phyloP scores from a whole-genome alignment of 2,113 vertebrate species.

The Hirundichthys speculiger region DNA sequence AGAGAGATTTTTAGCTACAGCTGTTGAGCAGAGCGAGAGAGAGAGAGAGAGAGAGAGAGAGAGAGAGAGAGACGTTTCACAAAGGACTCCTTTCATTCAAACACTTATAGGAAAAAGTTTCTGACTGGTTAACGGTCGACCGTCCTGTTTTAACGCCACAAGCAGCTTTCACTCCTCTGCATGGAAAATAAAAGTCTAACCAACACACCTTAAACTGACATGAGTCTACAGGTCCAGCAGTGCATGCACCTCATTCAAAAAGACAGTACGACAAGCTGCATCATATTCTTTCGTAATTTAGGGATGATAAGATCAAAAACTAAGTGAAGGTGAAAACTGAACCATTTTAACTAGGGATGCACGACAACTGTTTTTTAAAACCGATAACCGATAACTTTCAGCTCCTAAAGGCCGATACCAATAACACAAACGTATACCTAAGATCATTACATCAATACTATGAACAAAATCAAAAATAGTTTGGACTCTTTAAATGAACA shows the following conservation, averaged over 20 bases:
- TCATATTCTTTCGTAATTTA: neutral
- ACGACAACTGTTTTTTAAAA: too few relatives aligned
- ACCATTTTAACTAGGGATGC: too few relatives aligned
- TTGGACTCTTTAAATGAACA: too few relatives aligned
- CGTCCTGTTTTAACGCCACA: conserved; percentile 4
- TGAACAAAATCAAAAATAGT: too few relatives aligned
- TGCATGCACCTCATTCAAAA: neutral
- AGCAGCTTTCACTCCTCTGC: neutral
- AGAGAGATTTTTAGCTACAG: neutral
- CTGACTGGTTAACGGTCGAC: conserved; percentile 3
- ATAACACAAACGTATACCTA: too few relatives aligned
- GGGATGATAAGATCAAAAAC: neutral
- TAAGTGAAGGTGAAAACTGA: too few relatives aligned
- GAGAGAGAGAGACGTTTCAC: neutral
- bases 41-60: neutral
- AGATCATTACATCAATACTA: too few relatives aligned
- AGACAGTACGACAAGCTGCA: neutral
- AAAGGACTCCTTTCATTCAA: conserved; percentile 39
- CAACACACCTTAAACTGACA: neutral
- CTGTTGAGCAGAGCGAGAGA: neutral
- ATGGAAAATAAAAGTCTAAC: neutral
- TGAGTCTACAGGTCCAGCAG: neutral
- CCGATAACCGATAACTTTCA: too few relatives aligned
- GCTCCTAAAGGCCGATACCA: too few relatives aligned
- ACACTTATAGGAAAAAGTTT: conserved; percentile 11